Base-by-base conservation (phyloP, 2,113 vertebrate genomes). In the Thryonomys swinderianus region DNA sequence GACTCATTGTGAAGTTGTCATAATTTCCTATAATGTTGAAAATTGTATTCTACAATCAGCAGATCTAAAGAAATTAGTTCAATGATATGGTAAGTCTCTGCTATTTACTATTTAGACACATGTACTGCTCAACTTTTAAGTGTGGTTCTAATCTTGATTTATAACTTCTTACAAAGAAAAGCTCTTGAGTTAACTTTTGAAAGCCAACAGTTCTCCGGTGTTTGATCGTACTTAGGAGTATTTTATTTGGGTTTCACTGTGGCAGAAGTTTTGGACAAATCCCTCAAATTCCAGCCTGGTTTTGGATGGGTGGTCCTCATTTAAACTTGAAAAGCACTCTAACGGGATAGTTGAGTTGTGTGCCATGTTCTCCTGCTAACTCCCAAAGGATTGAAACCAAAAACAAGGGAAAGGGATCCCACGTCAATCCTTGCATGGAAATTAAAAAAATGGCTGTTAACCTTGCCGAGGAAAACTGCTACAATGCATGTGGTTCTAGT, bases 201-300 rank as follows among this genome's bases (percentile, higher is more conserved):
- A 82, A 91, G 66, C 85, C 76, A 83, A 78, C n/a, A 82, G 12
- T 62, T 84, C 23, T 80, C 76, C n/a, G 10, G 13, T 78, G 87
- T 86, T 48, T 71, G 1, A 90, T 59, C 10, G 27, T 79, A 37
- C 55, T 66, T 88, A 74, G 9, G 48, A 90, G 62, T 30, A 89
- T 37, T 92, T 91, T 86, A 87, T 91, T 94, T 96, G 48, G 17
- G 67, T 95, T 3, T 86, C 88, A 74, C 53, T 53, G 11, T 37
- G 67, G 12, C 17, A 88, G 30, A 86, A 40, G n/a, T 86, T 93
- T 96, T 85, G 59, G 34, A 82, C 13, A 93, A 88, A 94, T 86
- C 11, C 14, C 78, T 84, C 74, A 76, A 88, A 89, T 88, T 80
- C 40, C 10, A 82, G 73, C 13, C 57, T 69, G 16, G 34, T 73